Evolutionary conservation across 2,888 invertebrate species (phyloP), one percentile per base, ranked within the genome.

Genomic region (Mimachlamys varia): DNA sequence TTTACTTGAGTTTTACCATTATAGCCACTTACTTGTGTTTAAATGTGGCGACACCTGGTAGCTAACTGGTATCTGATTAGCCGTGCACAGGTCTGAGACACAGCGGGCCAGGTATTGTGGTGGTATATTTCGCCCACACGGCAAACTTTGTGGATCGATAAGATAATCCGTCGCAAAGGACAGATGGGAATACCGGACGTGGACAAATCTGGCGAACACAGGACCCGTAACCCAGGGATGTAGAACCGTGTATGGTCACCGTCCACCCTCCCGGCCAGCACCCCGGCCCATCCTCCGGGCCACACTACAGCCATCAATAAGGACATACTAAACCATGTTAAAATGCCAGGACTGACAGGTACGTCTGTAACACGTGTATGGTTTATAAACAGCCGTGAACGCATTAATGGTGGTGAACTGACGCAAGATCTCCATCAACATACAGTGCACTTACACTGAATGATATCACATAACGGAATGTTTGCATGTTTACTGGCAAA

Each of bases 1-100:
- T 76, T 76, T 76, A 76, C 33, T 27, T 22, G 76, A 3, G 5
- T 7, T 33, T 27, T 76, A 76, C 76, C 76, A 76, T 76, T 76
- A 76, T 76, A 27, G 27, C 76, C 76, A 76, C 76, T 76, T 76
- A 76, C 33, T 76, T 33, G 33, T 76, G 76, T 76, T 76, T 76
- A 76, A 76, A 33, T 33, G 76, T 76, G 76, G 76, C 76, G 76
- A 76, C 76, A 76, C 76, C 76, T 76, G 76, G 76, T 33, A 13
- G 33, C 13, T 76, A 44, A 44, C 44, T 44, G 44, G 13, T 76
- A 22, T 27, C 5, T 27, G 76, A 76, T 76, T 76, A 76, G 44
- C 44, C 44, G 44, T 44, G 7, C 7, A 76, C 33, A 76, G 76
- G 33, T 33, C 27, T 76, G 33, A 5, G 33, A 10, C 33, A 12